Base-by-base conservation (phyloP, 2,888 invertebrate genomes). In the Trichogramma evanescens region DNA sequence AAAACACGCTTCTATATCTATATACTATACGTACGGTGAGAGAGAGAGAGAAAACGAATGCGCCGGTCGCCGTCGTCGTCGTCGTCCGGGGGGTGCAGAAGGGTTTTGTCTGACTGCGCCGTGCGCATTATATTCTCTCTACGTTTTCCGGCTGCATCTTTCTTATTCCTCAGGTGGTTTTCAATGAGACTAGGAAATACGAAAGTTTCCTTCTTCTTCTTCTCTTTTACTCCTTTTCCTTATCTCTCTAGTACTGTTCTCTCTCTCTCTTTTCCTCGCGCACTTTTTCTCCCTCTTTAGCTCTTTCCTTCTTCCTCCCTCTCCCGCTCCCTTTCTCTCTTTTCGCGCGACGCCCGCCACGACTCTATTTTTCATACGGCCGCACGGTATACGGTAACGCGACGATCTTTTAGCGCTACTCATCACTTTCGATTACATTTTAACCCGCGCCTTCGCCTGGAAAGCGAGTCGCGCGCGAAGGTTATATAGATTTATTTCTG, bases 161-260 rank as follows among this genome's bases (percentile, higher is more conserved):
- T 60, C 62, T 62, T 62, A 64, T 64, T 64, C 64, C 64, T 64
- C 64, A 64, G 64, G 64, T 64, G 64, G 62, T 64, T 64, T 62
- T 62, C 64, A 62, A 60, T 59, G 58, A 59, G 52, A 49, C 4
- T 5, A 49, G 56, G 56, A 60, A 57, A 60, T 54, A 46, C 54
- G 50, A 59, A 61, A 63, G 59, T 62, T 59, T 59, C 46, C 46
- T 26, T 26, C 26, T 26, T 26, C 26, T 26, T 41, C 50, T 42
- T 13, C 49, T 45, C 45, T 54, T 53, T 52, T 26, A 48, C 41
- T 26, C 49, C 48, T n/a, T 6, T 42, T 49, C 51, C 61, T 58
- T 63, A 60, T 61, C 63, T 58, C 45, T 50, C 26, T 26, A 26
- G 26, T 59, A 50, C 56, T 59, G 53, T 54, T 44, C 52, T 50